Percentiles rank a stretch among this genome's conserved stretches.
These are phyloP conservation scores for Tridacna gigas DNA, from an alignment of 2,888 invertebrate species.

Conservation along the genomic window DNA sequence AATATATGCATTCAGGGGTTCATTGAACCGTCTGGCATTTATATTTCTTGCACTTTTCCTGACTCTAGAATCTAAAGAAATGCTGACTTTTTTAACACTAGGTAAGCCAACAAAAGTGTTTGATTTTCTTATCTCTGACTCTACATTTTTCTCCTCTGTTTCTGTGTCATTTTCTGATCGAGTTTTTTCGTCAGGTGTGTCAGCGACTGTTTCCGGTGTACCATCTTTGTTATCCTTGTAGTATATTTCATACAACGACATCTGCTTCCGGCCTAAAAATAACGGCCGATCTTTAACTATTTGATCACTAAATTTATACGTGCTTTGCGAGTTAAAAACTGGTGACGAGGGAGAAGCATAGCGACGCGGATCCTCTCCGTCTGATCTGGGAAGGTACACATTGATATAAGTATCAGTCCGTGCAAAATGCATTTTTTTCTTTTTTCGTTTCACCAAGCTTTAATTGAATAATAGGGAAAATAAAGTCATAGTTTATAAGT, in stretches of 20 bases:
- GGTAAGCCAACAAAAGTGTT: constrained; percentile 18
- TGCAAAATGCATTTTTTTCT: constrained; percentile 44
- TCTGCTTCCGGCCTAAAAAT: constrained; percentile 67
- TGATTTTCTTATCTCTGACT: background rate
- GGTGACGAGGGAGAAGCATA: constrained; percentile 62
- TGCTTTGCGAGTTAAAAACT: constrained; percentile 56
- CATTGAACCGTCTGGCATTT: constrained; percentile 68
- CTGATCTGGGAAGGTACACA: constrained; percentile 68
- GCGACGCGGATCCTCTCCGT: constrained; percentile 56
- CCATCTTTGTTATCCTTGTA: constrained; percentile 55
- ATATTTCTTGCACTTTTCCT: constrained; percentile 32
- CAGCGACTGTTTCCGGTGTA: constrained; percentile 23
- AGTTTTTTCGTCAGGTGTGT: constrained; percentile 16
- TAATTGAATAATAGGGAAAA: background rate
- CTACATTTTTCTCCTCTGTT: constrained; percentile 13
- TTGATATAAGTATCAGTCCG: constrained; percentile 66
- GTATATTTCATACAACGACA: constrained; percentile 62
- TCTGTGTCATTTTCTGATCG: constrained; percentile 24
- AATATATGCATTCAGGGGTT: constrained; percentile 72
- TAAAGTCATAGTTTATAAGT: background rate
- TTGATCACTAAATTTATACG: constrained; percentile 75
- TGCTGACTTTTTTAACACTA: constrained; percentile 62
- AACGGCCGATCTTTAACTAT: constrained; percentile 72
- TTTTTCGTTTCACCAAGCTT: background rate
- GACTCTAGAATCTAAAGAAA: constrained; percentile 62